Conservation (phyloP, 1,140 invertebrate genomes). For the Fopius arisanus region DNA sequence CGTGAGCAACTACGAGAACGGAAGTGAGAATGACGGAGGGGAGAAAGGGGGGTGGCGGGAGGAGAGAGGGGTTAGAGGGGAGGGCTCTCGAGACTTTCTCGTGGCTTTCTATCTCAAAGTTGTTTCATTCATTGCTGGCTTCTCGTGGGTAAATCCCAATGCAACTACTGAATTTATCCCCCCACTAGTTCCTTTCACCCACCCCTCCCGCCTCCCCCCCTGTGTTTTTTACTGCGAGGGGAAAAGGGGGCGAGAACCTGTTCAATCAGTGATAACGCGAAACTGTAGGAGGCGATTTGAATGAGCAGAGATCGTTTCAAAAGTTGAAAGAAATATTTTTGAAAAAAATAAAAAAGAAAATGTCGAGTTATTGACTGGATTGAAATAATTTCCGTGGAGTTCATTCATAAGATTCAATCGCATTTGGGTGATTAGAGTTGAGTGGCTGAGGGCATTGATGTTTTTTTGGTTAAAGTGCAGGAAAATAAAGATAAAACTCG, state of each 20-base stretch:
- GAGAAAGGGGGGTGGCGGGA: no score
- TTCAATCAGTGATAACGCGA: no score
- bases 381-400: no score
- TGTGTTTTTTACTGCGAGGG: background rate
- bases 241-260: no score
- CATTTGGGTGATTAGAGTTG: no score
- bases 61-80: no score
- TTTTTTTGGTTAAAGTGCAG: background rate
- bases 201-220: background rate
- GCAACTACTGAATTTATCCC: background rate
- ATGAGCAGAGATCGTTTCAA: background rate
- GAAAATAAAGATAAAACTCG: background rate
- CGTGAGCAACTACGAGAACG: conserved; percentile 2
- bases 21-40: conserved; percentile 6
- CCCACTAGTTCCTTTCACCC: background rate
- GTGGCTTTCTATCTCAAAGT: conserved; percentile 28
- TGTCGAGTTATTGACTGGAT: no score
- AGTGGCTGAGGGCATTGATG: background rate
- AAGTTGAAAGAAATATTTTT: background rate
- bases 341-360: no score
- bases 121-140: conserved; percentile 22
- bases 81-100: conserved; percentile 19
- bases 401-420: no score
- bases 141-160: background rate
- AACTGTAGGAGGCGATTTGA: no score